Evolutionary conservation across 2,797 vertebrate genomes (phyloP), one percentile per base, ranked within the genome.

Genomic region (Notolabrus celidotus): DNA sequence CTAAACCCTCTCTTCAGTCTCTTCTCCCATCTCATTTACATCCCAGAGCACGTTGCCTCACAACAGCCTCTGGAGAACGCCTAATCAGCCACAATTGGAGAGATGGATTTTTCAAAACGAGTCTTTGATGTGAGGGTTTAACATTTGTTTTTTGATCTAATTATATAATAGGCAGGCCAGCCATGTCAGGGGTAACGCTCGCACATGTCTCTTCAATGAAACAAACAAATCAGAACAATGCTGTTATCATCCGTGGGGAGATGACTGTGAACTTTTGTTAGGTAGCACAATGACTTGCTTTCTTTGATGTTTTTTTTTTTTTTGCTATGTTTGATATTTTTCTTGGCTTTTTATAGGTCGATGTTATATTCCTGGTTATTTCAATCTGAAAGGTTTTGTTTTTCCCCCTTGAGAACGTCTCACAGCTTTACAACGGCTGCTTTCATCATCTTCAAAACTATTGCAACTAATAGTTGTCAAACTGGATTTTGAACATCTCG

Each of bases 91-190:
- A 63, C 79, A 85, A 83, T 90, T 86, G 81, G 71, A 88, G 74
- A 88, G 83, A 88, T 83, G 77, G 79, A 83, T 88, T 85, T 87
- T 84, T 91, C 64, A 75, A 88, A 88, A 89, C 52, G 71, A 80
- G 63, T 45, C 88, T 92, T 92, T 91, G 82, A 92, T 90, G 86
- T 85, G 77, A 79, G 50, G 79, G 36, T 87, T 89, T 88, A 87
- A 80, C 79, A 65, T 87, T 86, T 77, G 70, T 79, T 90, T 84
- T 88, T 85, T 75, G 27, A 86, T 88, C 79, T 89, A 88, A 87
- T 90, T 86, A 85, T 86, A 79, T 88, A 82, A 85, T 60, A 67
- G 80, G 58, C 43, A 31, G 62, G 80, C 62, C 80, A 46, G 57
- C 66, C 41, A 17, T 79, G 86, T 89, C 78, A 74, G 69, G 71